Evolutionary conservation across 2,888 invertebrate genomes (phyloP), one percentile per base, ranked within the genome.

Genomic region (Notodonta ziczac): DNA sequence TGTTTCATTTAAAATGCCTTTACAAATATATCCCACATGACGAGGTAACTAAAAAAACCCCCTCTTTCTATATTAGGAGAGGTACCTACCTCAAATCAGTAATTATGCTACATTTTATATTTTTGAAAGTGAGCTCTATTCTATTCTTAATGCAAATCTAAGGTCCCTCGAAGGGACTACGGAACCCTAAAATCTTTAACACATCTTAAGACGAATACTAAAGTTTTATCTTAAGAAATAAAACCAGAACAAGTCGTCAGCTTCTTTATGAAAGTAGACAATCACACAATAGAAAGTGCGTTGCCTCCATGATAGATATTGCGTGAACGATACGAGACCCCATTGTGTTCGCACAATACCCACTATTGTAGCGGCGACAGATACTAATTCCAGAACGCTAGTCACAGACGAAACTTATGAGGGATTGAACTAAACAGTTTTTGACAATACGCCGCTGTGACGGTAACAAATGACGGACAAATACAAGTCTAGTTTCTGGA

Each of bases 321-420:
- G 32, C 13, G 52, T 24, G 52, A 54, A 54, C 35, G 39, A 54
- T 39, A 39, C 39, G 54, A 4, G n/a, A n/a, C 14, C 8, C 14
- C 54, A 39, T 54, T 54, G 54, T 54, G 39, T 39, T 35, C 35
- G 8, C 14, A 54, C 39, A 54, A 54, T 54, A 54, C 12, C 39
- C 39, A 35, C 54, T 14, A 39, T 54, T 54, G 54, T 54, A 54
- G 2, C 8, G 24, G 6, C 14, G 54, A 54, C 54, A 54, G 54
- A 8, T 39, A 54, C 54, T 54, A 54, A 54, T 54, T 54, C 24
- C 39, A 35, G 8, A 54, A 54, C 54, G 39, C 35, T 54, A 54
- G 35, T 54, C 39, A 39, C 54, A 54, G 39, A 54, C 35, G 8
- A 35, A 39, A 54, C 54, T 54, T 54, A 54, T 54, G 54, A 54